These are phyloP conservation scores for Clarias fuscus DNA, from an alignment of 2,797 vertebrate species.

Conservation along the genomic window DNA sequence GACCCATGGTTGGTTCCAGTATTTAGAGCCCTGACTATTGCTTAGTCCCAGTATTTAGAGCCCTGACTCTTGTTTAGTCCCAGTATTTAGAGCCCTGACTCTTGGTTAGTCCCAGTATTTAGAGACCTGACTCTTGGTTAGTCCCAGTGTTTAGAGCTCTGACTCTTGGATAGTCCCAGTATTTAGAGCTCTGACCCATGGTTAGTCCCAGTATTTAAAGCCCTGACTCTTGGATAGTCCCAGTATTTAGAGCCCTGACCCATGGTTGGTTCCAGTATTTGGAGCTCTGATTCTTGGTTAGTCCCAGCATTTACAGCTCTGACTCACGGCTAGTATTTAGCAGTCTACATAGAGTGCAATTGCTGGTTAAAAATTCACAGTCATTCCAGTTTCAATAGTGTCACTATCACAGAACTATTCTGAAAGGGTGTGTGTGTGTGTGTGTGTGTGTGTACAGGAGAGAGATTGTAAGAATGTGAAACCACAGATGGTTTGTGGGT, in stretches of 20 bases:
- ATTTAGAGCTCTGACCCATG: background rate
- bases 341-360: background rate
- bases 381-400: background rate
- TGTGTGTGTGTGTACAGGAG: background rate
- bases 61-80: background rate
- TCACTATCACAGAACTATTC: constrained; percentile 6
- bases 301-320: background rate
- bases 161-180: background rate
- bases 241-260: background rate
- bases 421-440: constrained; percentile 13
- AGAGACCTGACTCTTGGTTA: too few relatives aligned
- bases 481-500: constrained; percentile 67
- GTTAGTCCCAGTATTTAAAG: too few relatives aligned
- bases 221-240: too few relatives aligned
- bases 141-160: background rate
- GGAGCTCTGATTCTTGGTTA: background rate
- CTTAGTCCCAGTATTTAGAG: background rate
- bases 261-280: background rate
- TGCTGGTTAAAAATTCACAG: background rate
- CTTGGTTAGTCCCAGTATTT: too few relatives aligned
- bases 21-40: background rate
- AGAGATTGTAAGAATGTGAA: constrained; percentile 9
- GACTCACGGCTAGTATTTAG: too few relatives aligned
- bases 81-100: background rate
- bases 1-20: background rate